Percentiles rank a stretch among this genome's conserved stretches.
Conservation (phyloP, 2,888 invertebrate genomes). For the Caenorhabditis sulstoni region DNA sequence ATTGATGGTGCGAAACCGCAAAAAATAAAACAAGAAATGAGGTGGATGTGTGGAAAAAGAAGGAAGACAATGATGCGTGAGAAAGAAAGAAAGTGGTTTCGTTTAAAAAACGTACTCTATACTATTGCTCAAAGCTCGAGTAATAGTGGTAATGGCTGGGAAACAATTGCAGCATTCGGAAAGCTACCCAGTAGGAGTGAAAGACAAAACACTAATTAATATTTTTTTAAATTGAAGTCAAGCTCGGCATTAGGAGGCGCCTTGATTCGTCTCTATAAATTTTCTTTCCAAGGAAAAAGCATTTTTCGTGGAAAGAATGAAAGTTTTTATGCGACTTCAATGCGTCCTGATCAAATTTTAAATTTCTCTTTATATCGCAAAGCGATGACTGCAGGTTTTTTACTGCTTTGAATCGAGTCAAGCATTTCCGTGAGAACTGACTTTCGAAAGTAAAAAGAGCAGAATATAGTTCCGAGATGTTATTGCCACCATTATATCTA, state of each 20-base stretch:
- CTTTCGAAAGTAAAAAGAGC: no score
- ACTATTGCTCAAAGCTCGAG: no score
- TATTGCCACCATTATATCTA: no score
- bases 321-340: neutral
- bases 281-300: neutral
- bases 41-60: neutral
- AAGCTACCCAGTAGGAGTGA: no score
- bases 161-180: neutral
- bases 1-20: no score
- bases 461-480: no score
- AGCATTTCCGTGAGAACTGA: neutral
- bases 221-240: no score
- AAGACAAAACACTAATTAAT: no score
- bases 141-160: neutral
- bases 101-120: neutral
- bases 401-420: slow-evolving; percentile 40
- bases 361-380: slow-evolving; percentile 4
- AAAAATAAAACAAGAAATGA: neutral
- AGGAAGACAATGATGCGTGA: slow-evolving; percentile 49
- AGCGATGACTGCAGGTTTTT: slow-evolving; percentile 24
- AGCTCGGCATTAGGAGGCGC: no score
- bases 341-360: slow-evolving; percentile 19
- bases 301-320: neutral
- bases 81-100: slow-evolving; percentile 17
- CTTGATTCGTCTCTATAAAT: no score